A percentile compares a stretch with the other conserved stretches of the same genome.
Conservation (phyloP, 2,888 invertebrate species). For the Adela reaumurella region DNA sequence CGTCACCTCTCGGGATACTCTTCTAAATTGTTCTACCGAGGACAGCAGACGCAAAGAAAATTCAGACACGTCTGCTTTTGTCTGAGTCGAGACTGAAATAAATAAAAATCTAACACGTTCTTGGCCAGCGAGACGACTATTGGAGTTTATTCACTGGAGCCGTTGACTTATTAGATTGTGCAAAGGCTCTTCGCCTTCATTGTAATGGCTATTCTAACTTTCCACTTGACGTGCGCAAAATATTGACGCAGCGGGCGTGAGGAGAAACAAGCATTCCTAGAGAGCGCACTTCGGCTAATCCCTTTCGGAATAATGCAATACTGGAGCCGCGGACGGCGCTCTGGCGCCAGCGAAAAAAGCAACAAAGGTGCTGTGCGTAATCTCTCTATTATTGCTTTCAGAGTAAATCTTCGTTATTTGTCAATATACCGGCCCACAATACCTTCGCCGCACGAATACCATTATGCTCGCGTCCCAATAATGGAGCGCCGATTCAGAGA, state of each 20-base stretch:
- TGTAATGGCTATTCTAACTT: slow-evolving; percentile 25
- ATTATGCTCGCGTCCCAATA: slow-evolving; percentile 53
- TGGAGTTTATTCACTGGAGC: too few relatives aligned
- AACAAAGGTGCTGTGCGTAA: slow-evolving; percentile 35
- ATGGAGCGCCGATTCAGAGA: slow-evolving; percentile 40
- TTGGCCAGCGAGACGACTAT: too few relatives aligned
- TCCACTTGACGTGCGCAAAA: slow-evolving; percentile 43
- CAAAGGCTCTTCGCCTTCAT: slow-evolving; percentile 29
- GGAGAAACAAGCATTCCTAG: slow-evolving; percentile 16
- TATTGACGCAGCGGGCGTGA: slow-evolving; percentile 20
- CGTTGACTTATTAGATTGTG: not conserved
- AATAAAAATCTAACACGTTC: too few relatives aligned
- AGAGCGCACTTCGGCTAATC: slow-evolving; percentile 21
- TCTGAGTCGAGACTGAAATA: too few relatives aligned
- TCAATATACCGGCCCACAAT: slow-evolving; percentile 54
- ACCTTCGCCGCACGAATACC: slow-evolving; percentile 43
- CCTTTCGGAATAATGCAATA: slow-evolving; percentile 36
- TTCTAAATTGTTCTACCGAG: too few relatives aligned
- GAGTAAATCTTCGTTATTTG: slow-evolving; percentile 54
- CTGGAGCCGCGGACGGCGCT: slow-evolving; percentile 36
- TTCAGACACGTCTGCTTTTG: too few relatives aligned
- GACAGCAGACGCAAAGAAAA: too few relatives aligned
- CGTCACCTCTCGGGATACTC: too few relatives aligned
- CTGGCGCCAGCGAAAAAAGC: slow-evolving; percentile 21
- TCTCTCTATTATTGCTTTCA: slow-evolving; percentile 43